Percentiles rank a stretch among this genome's conserved stretches.
phyloP scores from a whole-genome alignment of 2,797 vertebrate species.

The Aulostomus chinensis region DNA sequence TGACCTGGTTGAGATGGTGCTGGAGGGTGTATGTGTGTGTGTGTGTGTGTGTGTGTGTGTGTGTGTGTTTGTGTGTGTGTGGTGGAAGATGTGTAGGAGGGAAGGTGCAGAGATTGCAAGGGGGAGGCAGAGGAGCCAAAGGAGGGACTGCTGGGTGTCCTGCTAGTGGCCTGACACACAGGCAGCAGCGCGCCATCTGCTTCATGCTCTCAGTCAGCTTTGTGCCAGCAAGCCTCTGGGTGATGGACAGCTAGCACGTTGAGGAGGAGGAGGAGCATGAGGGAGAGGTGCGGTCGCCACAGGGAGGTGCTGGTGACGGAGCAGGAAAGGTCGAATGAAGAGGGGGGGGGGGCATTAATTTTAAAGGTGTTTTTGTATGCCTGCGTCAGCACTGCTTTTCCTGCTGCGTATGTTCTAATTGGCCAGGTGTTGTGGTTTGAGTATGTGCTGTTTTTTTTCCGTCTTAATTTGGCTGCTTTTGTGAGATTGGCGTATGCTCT shows the following conservation, averaged over 20 bases:
- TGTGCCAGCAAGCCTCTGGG: conserved; percentile 66
- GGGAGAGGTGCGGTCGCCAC: conserved; percentile 7
- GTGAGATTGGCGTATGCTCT: conserved; percentile 55
- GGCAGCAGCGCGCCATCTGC: conserved; percentile 80
- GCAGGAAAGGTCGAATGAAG: conserved; percentile 18
- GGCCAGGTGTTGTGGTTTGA: conserved; percentile 68
- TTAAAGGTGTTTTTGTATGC: conserved; percentile 23
- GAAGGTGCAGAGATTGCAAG: conserved; percentile 32
- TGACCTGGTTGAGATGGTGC: conserved; percentile 68
- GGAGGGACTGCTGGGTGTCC: conserved; percentile 64
- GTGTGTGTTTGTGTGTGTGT: conserved; percentile 17
- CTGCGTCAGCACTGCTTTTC: conserved; percentile 31
- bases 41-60: conserved; percentile 21
- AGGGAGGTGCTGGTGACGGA: conserved; percentile 28
- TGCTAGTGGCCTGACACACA: conserved; percentile 73
- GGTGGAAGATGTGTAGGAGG: conserved; percentile 41
- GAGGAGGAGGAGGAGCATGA: conserved; percentile 32
- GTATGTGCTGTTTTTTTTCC: conserved; percentile 46
- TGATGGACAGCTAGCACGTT: conserved; percentile 55
- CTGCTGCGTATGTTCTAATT: conserved; percentile 48
- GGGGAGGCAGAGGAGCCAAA: conserved; percentile 19
- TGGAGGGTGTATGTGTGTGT: conserved; percentile 41
- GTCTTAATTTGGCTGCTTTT: conserved; percentile 57
- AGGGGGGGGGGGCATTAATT: conserved; percentile 15
- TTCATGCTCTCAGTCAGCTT: conserved; percentile 60